These are phyloP conservation scores for Sialia sialis DNA, from an alignment of 2,113 vertebrate species.

Conservation along the genomic window DNA sequence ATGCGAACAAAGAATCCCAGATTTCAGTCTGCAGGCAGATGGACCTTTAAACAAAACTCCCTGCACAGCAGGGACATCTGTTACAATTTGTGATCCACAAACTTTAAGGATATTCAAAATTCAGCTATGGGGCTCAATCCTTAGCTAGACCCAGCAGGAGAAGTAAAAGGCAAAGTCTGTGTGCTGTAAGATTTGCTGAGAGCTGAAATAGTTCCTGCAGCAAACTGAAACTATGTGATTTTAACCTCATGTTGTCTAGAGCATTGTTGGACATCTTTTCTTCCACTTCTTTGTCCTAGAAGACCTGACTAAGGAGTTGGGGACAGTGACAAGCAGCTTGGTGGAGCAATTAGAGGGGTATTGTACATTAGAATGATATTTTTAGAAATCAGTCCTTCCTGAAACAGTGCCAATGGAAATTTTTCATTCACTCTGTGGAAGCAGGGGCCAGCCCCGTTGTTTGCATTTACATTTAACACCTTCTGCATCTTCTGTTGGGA, in stretches of 20 bases:
- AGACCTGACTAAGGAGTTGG: neutral
- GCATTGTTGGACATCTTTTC: neutral
- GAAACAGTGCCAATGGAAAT: neutral
- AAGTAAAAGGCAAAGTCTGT: neutral
- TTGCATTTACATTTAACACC: neutral
- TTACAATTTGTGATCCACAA: slow-evolving; percentile 47
- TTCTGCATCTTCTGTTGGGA: neutral
- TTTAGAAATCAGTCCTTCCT: neutral
- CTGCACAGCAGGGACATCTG: slow-evolving; percentile 53
- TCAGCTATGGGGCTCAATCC: slow-evolving; percentile 27
- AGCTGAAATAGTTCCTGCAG: neutral
- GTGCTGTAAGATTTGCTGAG: neutral
- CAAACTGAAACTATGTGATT: neutral
- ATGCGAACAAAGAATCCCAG: slow-evolving; percentile 47
- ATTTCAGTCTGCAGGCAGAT: slow-evolving; percentile 64
- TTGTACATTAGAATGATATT: neutral
- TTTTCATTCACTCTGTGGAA: neutral
- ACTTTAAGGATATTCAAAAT: slow-evolving; percentile 23
- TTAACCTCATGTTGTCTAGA: neutral
- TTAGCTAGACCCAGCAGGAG: slow-evolving; percentile 43
- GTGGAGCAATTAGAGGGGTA: neutral
- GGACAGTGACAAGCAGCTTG: neutral
- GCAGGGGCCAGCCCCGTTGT: neutral
- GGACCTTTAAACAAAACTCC: slow-evolving; percentile 61
- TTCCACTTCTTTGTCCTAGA: neutral